Evolutionary conservation across 1,140 invertebrate genomes (phyloP), one percentile per base, ranked within the genome.

Genomic region (Maniola jurtina): DNA sequence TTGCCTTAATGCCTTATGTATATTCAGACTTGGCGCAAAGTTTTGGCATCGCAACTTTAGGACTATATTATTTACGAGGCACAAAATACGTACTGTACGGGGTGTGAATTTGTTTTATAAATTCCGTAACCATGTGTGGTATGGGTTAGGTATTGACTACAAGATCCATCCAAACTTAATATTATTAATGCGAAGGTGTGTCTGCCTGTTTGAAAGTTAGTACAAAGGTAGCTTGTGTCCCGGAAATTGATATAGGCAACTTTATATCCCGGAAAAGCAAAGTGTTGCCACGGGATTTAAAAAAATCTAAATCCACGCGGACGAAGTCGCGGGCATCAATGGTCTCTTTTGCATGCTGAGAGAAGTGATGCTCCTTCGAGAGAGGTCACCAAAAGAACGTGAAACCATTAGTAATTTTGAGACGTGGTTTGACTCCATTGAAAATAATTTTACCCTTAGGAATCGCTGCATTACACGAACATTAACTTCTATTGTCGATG

Each of bases 1-100:
- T 52, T 52, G 48, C 48, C 48, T 25, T 52, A 16, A 52, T 25
- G 48, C 48, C 48, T 52, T 25, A 52, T 52, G 48, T 52, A 52
- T 52, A 52, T 52, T 52, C 48, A 52, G 15, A 25, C 15, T 52
- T 52, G 48, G 48, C 15, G 48, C 48, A 25, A 52, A 52, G 48
- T 52, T 52, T 52, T 52, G 48, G 48, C 48, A 52, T 52, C 48
- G 10, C 14, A 52, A 52, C 48, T 52, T 52, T 25, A 5, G 48
- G 48, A 16, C 48, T 52, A 25, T 52, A 52, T 52, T 52, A 52
- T 52, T 52, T 15, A 52, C 14, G 48, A 52, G 10, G 48, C 48
- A 13, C 13, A 14, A 52, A 52, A 16, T 25, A 52, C 48, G 48
- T 16, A 52, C 48, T 8, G 5, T 45, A n/a, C 42, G 48, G 8